A percentile compares a stretch with the other conserved stretches of the same genome.
phyloP scores from a whole-genome alignment of 2,113 vertebrate genomes.

The Eurystomus gularis region DNA sequence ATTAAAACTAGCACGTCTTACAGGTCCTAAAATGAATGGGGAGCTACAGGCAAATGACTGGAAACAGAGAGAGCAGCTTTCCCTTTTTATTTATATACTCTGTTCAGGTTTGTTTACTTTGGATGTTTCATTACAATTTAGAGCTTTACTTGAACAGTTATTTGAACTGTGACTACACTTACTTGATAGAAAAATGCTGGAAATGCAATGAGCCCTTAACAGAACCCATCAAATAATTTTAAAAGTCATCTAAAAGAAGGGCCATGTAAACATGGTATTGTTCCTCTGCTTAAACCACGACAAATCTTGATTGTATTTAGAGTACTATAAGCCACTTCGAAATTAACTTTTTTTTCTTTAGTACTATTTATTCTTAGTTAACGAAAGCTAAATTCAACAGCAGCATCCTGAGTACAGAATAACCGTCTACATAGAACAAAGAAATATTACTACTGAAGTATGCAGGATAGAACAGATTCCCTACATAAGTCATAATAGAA shows the following conservation, averaged over 20 bases:
- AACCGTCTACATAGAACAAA: background rate
- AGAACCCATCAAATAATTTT: background rate
- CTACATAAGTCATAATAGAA: background rate
- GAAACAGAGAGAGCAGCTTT: background rate
- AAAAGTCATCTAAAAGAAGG: background rate
- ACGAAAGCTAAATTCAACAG: background rate
- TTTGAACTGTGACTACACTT: background rate
- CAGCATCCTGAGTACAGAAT: background rate
- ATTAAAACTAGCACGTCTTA: background rate
- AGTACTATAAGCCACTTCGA: background rate
- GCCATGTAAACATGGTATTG: background rate
- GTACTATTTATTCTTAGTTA: background rate
- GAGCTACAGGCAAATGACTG: fast-evolving
- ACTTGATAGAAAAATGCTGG: background rate
- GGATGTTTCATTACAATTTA: background rate
- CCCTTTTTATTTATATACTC: background rate
- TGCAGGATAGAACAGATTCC: background rate
- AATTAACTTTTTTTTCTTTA: background rate
- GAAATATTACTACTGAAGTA: background rate
- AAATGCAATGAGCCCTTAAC: background rate
- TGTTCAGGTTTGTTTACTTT: background rate
- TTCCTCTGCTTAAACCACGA: background rate
- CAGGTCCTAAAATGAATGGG: background rate
- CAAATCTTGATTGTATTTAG: background rate
- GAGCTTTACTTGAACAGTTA: background rate